Evolutionary conservation across 2,888 invertebrate species (phyloP), one percentile per base, ranked within the genome.

Genomic region (Scaptomyza reducta): DNA sequence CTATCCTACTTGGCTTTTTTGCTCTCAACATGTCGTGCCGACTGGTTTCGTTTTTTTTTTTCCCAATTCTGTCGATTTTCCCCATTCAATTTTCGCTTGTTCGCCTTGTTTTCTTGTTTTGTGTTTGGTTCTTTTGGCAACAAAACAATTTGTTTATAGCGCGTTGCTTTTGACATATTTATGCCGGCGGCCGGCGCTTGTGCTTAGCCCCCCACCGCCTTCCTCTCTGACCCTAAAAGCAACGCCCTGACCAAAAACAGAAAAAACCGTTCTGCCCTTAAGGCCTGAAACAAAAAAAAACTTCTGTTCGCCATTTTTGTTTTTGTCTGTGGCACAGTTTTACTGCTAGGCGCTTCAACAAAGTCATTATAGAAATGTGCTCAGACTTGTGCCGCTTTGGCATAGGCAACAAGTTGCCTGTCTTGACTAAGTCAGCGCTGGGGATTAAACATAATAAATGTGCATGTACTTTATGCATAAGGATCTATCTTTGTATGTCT

Each of bases 121-220:
- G 16, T 35, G 13, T 10, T 73, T 55, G 40, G 42, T 61, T 41
- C 67, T 69, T 73, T 71, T 67, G 67, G 72, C 69, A 77, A 70
- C 79, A 71, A 84, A 87, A 79, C 84, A 84, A 87, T 85, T 84
- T 84, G 87, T 84, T 84, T 87, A 87, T 84, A 73, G 78, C 79
- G 76, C 76, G 56, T 62, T 85, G 87, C 58, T 83, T 85, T 87
- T 87, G 85, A 87, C 85, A 85, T 87, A 87, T 85, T 85, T 85
- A 85, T 85, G 85, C 80, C 83, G 80, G 67, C 78, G 82, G 85
- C 80, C 71, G 64, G 82, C 74, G 71, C 70, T 80, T 66, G 67
- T 71, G 59, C 44, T 51, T 56, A 42, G 38, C 29, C 44, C 46
- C 42, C 29, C 44, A 42, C 42, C 45, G 56, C 66, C 62, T 41